These are phyloP conservation scores for Ophion ventricosus DNA, from an alignment of 2,888 invertebrate genomes.

Conservation along the genomic window DNA sequence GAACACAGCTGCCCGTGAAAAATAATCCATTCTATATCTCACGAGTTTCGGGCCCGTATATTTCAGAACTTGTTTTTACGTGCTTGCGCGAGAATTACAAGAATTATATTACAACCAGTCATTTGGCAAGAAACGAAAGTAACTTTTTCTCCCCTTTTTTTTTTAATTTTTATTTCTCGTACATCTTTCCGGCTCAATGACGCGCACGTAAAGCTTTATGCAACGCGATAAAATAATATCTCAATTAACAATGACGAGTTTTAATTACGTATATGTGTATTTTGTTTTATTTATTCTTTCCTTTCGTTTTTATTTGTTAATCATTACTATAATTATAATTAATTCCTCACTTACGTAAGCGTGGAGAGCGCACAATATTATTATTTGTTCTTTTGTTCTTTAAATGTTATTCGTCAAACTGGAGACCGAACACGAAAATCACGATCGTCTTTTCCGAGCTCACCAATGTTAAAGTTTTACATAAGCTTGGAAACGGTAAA, in stretches of 20 bases:
- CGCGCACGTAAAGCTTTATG: constrained; percentile 57
- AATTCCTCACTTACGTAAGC: constrained; percentile 49
- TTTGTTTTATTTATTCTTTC: constrained; percentile 42
- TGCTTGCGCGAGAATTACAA: constrained; percentile 54
- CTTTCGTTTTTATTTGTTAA: constrained; percentile 43
- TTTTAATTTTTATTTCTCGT: constrained; percentile 51
- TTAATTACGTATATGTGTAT: constrained; percentile 70
- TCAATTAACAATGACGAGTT: constrained; percentile 70
- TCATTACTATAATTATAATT: constrained; percentile 63
- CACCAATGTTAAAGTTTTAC: constrained; percentile 57
- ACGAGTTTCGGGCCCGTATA: constrained; percentile 45
- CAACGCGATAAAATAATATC: constrained; percentile 67
- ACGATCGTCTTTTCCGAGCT: constrained; percentile 63
- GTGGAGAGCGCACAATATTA: constrained; percentile 51
- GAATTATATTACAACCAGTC: constrained; percentile 76
- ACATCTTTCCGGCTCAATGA: constrained; percentile 57
- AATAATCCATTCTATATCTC: constrained; percentile 52
- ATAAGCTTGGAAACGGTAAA: constrained; percentile 56
- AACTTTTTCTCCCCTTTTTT: constrained; percentile 49
- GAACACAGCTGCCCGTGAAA: constrained; percentile 68
- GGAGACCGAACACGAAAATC: constrained; percentile 62
- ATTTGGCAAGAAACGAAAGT: constrained; percentile 70
- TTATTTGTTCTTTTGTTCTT: constrained; percentile 30
- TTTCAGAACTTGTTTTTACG: constrained; percentile 28
- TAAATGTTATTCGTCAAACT: constrained; percentile 54